Conservation (phyloP, 1,140 invertebrate species). For the Neodiprion virginianus region DNA sequence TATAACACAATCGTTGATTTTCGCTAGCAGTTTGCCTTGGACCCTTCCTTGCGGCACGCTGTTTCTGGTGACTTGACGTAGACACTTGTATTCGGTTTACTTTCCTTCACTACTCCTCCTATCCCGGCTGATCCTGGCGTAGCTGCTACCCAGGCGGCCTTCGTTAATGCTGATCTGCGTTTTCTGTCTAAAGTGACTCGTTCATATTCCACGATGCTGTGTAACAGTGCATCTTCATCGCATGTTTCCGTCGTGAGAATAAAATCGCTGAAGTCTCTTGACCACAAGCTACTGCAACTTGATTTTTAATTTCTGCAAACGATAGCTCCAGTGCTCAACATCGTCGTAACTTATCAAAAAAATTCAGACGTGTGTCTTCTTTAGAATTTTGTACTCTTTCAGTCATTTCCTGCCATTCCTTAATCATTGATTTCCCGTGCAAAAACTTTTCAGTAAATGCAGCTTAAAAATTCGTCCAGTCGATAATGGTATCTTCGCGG, state of each 20-base stretch:
- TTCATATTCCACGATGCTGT: constrained; percentile 16
- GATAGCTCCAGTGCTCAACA: constrained; percentile 18
- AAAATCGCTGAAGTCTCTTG: constrained; percentile 15
- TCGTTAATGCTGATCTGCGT: not conserved
- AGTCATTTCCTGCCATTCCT: constrained; percentile 26
- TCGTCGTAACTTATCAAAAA: constrained; percentile 23
- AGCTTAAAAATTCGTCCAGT: constrained; percentile 18
- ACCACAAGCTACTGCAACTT: constrained; percentile 27
- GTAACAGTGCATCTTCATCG: constrained; percentile 15
- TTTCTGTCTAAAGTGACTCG: constrained; percentile 8
- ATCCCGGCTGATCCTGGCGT: not conserved
- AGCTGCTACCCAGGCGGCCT: not conserved
- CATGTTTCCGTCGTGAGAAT: constrained; percentile 6
- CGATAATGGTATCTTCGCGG: constrained; percentile 19
- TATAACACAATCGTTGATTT: constrained; percentile 23
- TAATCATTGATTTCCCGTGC: constrained; percentile 12
- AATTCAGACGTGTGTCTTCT: constrained; percentile 21
- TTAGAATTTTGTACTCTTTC: constrained; percentile 12
- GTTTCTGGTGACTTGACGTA: not conserved
- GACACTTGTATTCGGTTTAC: no score
- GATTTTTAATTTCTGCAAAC: constrained; percentile 15
- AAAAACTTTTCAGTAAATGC: constrained; percentile 22
- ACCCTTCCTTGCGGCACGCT: not conserved
- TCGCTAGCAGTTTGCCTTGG: not conserved
- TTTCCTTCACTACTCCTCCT: not conserved